Evolutionary conservation across 1,140 invertebrate genomes (phyloP), one percentile per base, ranked within the genome.

Genomic region (Drosophila kanapiae): DNA sequence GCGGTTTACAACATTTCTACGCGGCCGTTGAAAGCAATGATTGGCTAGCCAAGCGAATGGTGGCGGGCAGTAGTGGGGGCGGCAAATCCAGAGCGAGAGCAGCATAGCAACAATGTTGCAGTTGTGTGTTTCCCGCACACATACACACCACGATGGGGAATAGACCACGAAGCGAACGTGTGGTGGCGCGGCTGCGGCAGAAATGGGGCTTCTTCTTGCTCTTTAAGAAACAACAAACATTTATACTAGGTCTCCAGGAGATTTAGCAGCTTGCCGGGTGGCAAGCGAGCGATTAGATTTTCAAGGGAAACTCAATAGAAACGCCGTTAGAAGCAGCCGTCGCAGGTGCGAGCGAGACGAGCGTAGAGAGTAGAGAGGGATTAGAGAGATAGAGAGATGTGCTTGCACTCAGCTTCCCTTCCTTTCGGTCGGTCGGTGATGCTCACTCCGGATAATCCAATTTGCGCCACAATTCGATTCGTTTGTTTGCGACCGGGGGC

Each of bases 201-300:
- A 43, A 37, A 60, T 40, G 86, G 86, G 81, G 82, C 86, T 90
- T 90, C 85, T 90, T 90, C 85, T 91, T 91, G 80, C 80, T 91
- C 87, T 91, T 91, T 91, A 91, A 91, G 82, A 91, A 83, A 86
- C 88, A 91, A 91, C 87, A 91, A 91, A 91, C 87, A 91, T 91
- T 91, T 91, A 75, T 91, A 91, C 87, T 88, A 91, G 87, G 87
- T 88, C 71, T 83, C 68, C 87, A 91, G 87, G 71, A 91, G 78
- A 78, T 81, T 77, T 84, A 91, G 87, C 86, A 90, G 81, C 85
- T 74, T 79, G 71, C 70, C 67, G 57, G 54, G 29, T 18, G 51
- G 67, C 65, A 31, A 65, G 56, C 56, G 63, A 67, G 63, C 80
- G 83, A 91, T 91, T 91, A 91, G 87, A 91, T 91, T 91, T 91